phyloP scores from a whole-genome alignment of 2,888 invertebrate genomes.

The Myathropa florea region DNA sequence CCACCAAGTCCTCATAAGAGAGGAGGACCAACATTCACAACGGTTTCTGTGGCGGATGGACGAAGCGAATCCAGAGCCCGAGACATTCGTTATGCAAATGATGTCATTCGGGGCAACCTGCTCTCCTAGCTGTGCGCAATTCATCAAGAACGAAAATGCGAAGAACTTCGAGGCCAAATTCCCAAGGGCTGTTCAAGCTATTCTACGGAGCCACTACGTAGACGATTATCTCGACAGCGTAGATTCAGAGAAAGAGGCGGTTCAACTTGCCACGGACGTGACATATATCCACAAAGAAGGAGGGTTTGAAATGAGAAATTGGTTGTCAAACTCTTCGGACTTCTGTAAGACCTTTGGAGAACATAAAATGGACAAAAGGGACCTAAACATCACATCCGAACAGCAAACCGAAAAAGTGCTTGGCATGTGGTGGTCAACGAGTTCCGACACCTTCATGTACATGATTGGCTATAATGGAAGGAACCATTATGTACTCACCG shows the following conservation, averaged over 20 bases:
- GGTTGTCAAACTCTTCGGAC: neutral
- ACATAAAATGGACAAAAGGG: neutral
- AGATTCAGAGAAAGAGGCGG: neutral
- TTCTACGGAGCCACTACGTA: conserved; percentile 36
- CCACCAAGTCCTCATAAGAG: conserved; percentile 45
- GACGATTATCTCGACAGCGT: conserved; percentile 32
- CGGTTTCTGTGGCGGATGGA: conserved; percentile 60
- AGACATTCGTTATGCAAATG: conserved; percentile 63
- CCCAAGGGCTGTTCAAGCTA: conserved; percentile 37
- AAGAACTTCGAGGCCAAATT: neutral
- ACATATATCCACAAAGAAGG: neutral
- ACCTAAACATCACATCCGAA: conserved; percentile 1
- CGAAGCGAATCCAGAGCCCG: neutral
- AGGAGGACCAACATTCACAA: conserved; percentile 48
- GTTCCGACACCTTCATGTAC: conserved; percentile 66
- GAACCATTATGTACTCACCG: conserved; percentile 21
- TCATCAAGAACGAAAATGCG: conserved; percentile 47
- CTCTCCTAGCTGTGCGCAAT: conserved; percentile 54
- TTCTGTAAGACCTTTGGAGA: neutral
- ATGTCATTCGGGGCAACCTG: conserved; percentile 47
- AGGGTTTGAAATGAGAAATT: neutral
- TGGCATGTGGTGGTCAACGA: conserved; percentile 62
- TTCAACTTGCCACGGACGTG: neutral
- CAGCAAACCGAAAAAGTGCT: conserved; percentile 40
- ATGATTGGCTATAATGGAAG: conserved; percentile 31